Evolutionary conservation across 1,140 invertebrate species (phyloP).

Genomic region (Bombyx mori): ASM3026992v2 NC_085124.1:8201501-8202000

Average conservation of each 20-base stretch:
- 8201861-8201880: conserved; percentile 55
- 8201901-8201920: conserved; percentile 65
- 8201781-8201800: too few relatives aligned
- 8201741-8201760: too few relatives aligned
- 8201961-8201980: conserved; percentile 19
- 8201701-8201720: too few relatives aligned
- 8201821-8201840: conserved; percentile 31
- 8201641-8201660: neutral
- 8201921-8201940: conserved; percentile 55
- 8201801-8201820: conserved; percentile 13
- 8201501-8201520: neutral
- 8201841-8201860: conserved; percentile 53
- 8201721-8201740: too few relatives aligned
- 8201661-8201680: neutral
- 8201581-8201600: too few relatives aligned
- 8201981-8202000: conserved; percentile 8
- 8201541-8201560: too few relatives aligned
- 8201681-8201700: too few relatives aligned
- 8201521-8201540: neutral
- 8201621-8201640: neutral
- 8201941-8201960: conserved; percentile 29
- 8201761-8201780: too few relatives aligned
- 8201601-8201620: too few relatives aligned
- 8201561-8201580: too few relatives aligned
- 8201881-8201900: conserved; percentile 44